Conservation (phyloP, 2,113 vertebrate species). For the Kobus ellipsiprymnus region DNA sequence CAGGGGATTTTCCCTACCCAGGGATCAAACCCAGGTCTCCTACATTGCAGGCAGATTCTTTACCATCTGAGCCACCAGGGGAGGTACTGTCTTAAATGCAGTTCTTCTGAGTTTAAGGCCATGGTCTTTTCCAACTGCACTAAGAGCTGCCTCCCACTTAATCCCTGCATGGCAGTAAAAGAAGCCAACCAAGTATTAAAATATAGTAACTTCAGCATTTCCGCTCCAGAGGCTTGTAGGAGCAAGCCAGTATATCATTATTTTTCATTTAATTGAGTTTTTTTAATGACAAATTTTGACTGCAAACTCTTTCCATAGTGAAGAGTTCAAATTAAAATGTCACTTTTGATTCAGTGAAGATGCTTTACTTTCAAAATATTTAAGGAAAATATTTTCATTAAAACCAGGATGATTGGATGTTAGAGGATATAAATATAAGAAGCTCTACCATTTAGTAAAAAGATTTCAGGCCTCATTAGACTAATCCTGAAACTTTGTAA, state of each 20-base stretch:
- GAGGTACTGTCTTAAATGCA: not conserved
- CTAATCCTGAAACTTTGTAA: slow-evolving; percentile 28
- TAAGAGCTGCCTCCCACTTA: not conserved
- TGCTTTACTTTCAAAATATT: slow-evolving; percentile 49
- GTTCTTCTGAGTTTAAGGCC: not conserved
- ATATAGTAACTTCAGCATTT: slow-evolving; percentile 13
- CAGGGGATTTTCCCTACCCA: not conserved
- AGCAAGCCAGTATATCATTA: slow-evolving; percentile 51
- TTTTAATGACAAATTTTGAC: slow-evolving; percentile 65
- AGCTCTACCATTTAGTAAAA: slow-evolving; percentile 33
- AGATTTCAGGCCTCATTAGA: slow-evolving; percentile 29
- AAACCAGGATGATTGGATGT: slow-evolving; percentile 48
- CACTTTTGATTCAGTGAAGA: slow-evolving; percentile 50
- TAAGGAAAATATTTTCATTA: slow-evolving; percentile 67
- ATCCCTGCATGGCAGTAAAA: not conserved
- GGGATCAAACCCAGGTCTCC: not conserved
- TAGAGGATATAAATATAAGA: slow-evolving; percentile 24
- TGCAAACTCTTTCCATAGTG: slow-evolving; percentile 27
- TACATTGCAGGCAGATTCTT: not conserved
- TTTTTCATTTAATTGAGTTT: slow-evolving; percentile 55
- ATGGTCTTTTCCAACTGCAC: not conserved
- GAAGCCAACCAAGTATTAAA: not conserved
- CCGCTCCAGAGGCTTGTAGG: slow-evolving; percentile 11
- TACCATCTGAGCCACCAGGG: not conserved
- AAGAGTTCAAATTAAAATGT: slow-evolving; percentile 67